phyloP scores from a whole-genome alignment of 2,113 vertebrate genomes.

The Sula dactylatra region DNA sequence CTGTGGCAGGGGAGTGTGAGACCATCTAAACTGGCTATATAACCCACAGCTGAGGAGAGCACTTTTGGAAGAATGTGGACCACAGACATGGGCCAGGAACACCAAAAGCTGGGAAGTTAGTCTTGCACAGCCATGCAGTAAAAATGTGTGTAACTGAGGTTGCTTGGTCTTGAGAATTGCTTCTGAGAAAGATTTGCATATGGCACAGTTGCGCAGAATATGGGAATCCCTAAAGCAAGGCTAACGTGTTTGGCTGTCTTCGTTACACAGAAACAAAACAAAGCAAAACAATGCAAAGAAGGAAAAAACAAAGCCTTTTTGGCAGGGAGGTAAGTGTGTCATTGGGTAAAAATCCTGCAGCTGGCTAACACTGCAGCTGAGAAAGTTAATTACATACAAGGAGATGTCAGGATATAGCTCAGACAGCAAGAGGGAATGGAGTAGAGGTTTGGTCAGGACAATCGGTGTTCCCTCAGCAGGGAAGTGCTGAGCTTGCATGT shows the following conservation, averaged over 20 bases:
- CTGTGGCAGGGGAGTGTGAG: neutral
- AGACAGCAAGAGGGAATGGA: neutral
- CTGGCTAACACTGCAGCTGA: neutral
- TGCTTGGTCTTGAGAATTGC: neutral
- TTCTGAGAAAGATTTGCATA: neutral
- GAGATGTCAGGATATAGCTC: neutral
- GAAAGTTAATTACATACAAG: slow-evolving; percentile 18
- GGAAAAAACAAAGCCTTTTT: slow-evolving; percentile 7
- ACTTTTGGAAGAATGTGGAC: neutral
- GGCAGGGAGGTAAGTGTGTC: neutral
- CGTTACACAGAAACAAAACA: slow-evolving; percentile 15
- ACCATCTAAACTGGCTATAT: neutral
- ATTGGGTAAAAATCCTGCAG: slow-evolving; percentile 26
- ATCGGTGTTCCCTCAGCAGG: neutral
- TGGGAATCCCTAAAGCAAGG: neutral
- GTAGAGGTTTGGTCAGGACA: neutral
- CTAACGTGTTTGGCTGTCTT: neutral
- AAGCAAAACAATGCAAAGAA: slow-evolving; percentile 8
- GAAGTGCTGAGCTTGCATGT: neutral
- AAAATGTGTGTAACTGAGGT: neutral
- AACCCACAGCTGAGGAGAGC: neutral
- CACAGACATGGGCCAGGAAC: neutral
- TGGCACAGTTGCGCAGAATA: neutral
- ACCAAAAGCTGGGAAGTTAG: neutral
- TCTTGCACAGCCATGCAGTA: neutral